A percentile compares a stretch with the other conserved stretches of the same genome.
Conservation (phyloP, 2,888 invertebrate genomes). For the Diadegma fenestrale region DNA sequence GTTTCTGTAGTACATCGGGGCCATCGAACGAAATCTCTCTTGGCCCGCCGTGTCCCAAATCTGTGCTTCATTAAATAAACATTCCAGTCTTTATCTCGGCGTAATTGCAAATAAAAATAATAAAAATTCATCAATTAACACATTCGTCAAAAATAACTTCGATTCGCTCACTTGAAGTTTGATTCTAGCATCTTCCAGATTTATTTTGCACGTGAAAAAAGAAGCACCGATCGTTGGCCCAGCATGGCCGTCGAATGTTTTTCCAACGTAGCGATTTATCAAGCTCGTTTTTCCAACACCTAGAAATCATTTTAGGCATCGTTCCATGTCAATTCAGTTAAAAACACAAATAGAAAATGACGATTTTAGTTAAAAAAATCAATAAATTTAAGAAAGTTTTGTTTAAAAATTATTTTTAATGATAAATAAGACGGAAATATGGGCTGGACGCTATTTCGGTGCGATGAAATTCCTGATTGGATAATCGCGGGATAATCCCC, state of each 20-base stretch:
- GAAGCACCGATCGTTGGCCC: constrained; percentile 96
- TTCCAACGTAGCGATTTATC: constrained; percentile 92
- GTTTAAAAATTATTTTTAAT: neutral
- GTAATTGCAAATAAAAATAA: neutral
- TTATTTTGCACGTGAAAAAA: constrained; percentile 94
- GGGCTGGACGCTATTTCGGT: neutral
- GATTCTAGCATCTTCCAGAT: constrained; percentile 89
- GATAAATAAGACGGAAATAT: neutral
- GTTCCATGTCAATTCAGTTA: neutral
- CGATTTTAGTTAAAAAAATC: too few species aligned
- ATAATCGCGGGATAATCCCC: constrained; percentile 54
- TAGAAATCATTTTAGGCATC: constrained; percentile 73
- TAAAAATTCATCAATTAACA: neutral
- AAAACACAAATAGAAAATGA: neutral
- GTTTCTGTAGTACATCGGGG: constrained; percentile 97
- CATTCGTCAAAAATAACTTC: neutral
- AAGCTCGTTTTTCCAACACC: constrained; percentile 97
- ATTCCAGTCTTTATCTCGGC: neutral
- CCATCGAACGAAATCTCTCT: constrained; percentile 95
- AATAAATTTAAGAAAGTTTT: neutral
- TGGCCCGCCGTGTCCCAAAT: constrained; percentile 97
- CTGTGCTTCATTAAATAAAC: constrained; percentile 83
- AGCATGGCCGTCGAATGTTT: constrained; percentile 90
- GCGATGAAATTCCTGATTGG: constrained; percentile 36
- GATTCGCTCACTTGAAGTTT: constrained; percentile 89